Base-by-base conservation (phyloP, 2,888 invertebrate species). In the Callinectes sapidus region DNA sequence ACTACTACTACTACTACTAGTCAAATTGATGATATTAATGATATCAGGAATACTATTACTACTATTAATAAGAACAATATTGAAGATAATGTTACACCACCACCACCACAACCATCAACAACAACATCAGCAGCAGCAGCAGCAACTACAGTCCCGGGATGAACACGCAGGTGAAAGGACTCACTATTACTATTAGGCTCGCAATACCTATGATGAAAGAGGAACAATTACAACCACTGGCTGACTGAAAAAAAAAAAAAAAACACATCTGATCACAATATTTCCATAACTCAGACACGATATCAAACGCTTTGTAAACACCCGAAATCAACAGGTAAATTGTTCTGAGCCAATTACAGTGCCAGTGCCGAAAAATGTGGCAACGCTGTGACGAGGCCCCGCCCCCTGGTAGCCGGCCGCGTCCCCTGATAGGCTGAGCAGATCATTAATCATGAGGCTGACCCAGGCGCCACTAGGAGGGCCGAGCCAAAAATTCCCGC, bases 241-340 rank as follows among this genome's bases (percentile, higher is more conserved):
- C 14, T 16, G 85, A 35, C 66, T 35, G 39, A 77, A 71, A 42
- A 71, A 89, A 77, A 39, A 89, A 35, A 23, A 89, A 77, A 39
- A 89, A 35, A 23, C 77, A n/a, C 77, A 23, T n/a, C 54, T 42
- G 35, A 42, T 77, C 61, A 61, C 85, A 35, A 85, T 35, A 39
- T 89, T 90, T 81, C 77, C 87, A 92, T 92, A 90, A 90, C 81
- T 87, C 92, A 88, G n/a, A 54, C 81, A 48, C 89, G 77, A 71
- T 91, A 92, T 71, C 90, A 87, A 90, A 92, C 92, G 85, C 92
- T 71, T 39, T 55, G 88, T 92, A 92, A 90, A 90, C 90, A 92
- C 54, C n/a, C 87, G 92, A 90, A 92, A 87, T 92, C 92, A 92
- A 92, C 92, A 92, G 92, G 92, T 92, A 92, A 90, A 92, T 90